Base-by-base conservation (phyloP, 2,888 invertebrate species). In the Andrena flavipes region DNA sequence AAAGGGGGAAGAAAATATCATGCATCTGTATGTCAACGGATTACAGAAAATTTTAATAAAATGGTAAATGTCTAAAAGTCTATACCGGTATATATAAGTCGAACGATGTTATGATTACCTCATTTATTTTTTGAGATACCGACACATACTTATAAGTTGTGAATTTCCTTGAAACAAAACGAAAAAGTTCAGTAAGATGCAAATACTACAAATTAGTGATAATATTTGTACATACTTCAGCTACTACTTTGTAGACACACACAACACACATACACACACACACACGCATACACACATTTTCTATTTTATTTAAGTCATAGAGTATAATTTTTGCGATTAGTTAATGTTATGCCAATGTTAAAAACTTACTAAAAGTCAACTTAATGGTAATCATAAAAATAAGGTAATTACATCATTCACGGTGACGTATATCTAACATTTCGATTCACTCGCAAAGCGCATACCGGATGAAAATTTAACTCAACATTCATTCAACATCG, bases 1-100 rank as follows among this genome's bases (percentile, higher is more conserved):
- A 72, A 54, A 69, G 59, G 62, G 29, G 26, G 77, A 70, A 75
- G 59, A 30, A 77, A 79, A 87, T 81, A 82, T 76, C 85, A 77
- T 78, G 56, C 83, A 76, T 89, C 84, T 89, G 86, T 89, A 88
- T 85, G 73, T 86, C 75, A 79, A 80, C 84, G 76, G 82, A 84
- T 85, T 76, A 78, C 82, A 86, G 82, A 87, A 85, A 83, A 87
- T 88, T 88, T 88, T 48, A 88, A 86, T 85, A 86, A 88, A 88
- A 84, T 51, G 59, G 81, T 56, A 56, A 81, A 84, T 78, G 77
- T 80, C 23, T 84, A 51, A 80, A 86, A 81, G 70, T 81, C 76
- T 88, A 56, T 56, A 84, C 77, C 82, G 88, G 77, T 86, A 82
- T 79, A 84, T 56, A 26, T 59, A 30, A 84, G 81, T 83, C 76